phyloP scores from a whole-genome alignment of 2,888 invertebrate species.

The Drosophila aldrichi region DNA sequence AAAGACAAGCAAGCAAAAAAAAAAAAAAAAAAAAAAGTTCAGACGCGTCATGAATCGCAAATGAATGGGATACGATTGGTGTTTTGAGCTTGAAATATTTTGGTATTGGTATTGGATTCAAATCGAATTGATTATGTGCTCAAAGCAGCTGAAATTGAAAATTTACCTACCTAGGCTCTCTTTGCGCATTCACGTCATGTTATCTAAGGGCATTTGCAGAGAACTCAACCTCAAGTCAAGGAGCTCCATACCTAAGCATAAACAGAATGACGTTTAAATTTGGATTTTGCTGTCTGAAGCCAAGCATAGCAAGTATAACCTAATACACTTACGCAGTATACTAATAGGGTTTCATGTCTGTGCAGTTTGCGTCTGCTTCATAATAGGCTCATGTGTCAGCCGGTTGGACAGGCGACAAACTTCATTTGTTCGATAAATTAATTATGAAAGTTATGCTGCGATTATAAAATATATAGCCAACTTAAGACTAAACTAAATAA shows the following conservation, averaged over 20 bases:
- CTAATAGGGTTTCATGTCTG: background rate
- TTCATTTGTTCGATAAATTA: constrained; percentile 21
- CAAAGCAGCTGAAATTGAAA: background rate
- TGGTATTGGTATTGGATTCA: background rate
- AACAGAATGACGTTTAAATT: background rate
- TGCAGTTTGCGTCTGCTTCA: background rate
- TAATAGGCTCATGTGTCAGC: constrained; percentile 10
- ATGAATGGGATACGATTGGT: constrained; percentile 31
- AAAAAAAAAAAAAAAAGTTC: background rate
- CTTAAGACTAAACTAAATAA: constrained; percentile 5
- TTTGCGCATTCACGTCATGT: constrained; percentile 21
- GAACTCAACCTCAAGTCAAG: background rate
- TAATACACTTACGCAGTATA: background rate
- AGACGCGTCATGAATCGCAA: constrained; percentile 65
- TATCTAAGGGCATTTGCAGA: background rate
- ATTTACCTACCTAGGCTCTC: background rate
- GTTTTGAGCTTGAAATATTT: background rate
- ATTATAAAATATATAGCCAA: constrained; percentile 19
- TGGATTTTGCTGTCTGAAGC: background rate
- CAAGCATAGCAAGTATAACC: background rate
- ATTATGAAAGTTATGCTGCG: constrained; percentile 23
- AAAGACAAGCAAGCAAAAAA: constrained; percentile 23
- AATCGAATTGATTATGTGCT: background rate
- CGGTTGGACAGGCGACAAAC: constrained; percentile 10
- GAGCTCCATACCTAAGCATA: background rate